phyloP scores from a whole-genome alignment of 2,888 invertebrate genomes.

The Ochropleura leucogaster region DNA sequence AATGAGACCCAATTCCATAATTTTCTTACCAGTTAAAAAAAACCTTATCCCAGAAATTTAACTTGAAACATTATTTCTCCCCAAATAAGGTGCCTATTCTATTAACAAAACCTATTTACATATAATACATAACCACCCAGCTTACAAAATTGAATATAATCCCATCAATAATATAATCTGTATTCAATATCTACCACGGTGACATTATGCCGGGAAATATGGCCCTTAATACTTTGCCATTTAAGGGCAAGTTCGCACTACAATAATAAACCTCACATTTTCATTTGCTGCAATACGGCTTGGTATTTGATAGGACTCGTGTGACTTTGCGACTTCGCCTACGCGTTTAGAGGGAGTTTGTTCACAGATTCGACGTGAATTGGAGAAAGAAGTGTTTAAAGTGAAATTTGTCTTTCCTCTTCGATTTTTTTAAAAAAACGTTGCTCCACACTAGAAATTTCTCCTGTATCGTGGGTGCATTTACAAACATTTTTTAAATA shows the following conservation, averaged over 20 bases:
- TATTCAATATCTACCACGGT: conserved; percentile 43
- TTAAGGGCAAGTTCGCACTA: conserved; percentile 45
- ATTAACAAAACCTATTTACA: conserved; percentile 20
- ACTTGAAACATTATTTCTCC: not conserved
- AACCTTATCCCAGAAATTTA: not conserved
- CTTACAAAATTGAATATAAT: conserved; percentile 53
- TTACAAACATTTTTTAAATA: no score
- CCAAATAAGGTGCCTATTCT: conserved; percentile 23
- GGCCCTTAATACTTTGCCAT: conserved; percentile 53
- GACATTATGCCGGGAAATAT: conserved; percentile 49
- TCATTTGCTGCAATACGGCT: conserved; percentile 47
- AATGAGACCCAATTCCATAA: no score
- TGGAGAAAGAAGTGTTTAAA: conserved; percentile 16
- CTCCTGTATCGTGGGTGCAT: no score
- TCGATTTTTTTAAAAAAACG: no score
- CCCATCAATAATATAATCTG: conserved; percentile 43
- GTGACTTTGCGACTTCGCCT: conserved; percentile 26
- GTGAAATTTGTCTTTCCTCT: no score
- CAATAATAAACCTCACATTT: conserved; percentile 58
- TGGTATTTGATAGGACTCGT: conserved; percentile 38
- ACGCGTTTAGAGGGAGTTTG: conserved; percentile 34
- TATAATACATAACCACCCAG: conserved; percentile 32
- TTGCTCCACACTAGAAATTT: no score
- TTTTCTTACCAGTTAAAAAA: no score
- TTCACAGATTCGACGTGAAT: not conserved